These are phyloP conservation scores for Galeopterus variegatus DNA, from an alignment of 2,113 vertebrate genomes.

Conservation along the genomic window DNA sequence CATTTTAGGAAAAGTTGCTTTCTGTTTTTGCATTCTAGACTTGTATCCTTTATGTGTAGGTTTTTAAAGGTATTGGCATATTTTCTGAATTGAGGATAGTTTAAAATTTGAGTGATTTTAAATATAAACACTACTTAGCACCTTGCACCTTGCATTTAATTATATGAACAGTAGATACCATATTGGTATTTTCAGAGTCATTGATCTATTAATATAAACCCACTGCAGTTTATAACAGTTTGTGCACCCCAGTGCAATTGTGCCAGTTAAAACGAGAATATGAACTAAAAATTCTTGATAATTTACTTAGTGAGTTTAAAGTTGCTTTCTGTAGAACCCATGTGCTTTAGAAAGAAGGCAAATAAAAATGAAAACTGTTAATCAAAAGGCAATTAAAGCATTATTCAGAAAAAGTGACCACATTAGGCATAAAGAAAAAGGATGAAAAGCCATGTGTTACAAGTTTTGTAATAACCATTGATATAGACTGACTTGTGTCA, in stretches of 20 bases:
- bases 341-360: not conserved
- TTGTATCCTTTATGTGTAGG: not conserved
- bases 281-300: not conserved
- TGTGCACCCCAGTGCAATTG: not conserved
- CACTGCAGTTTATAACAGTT: not conserved
- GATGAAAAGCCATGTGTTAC: not conserved
- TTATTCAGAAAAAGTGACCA: not conserved
- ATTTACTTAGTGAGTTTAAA: not conserved
- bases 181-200: not conserved
- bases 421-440: not conserved
- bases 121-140: not conserved
- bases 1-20: not conserved
- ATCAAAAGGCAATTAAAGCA: not conserved
- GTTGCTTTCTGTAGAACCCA: not conserved
- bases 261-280: slow-evolving; percentile 8
- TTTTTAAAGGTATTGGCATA: not conserved
- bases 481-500: not conserved
- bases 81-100: not conserved
- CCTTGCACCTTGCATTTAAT: not conserved
- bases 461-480: not conserved
- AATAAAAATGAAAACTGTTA: not conserved
- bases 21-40: not conserved
- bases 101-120: slow-evolving; percentile 33
- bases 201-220: not conserved
- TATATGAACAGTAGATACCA: not conserved